Percentiles rank a stretch among this genome's conserved stretches.
Conservation (phyloP, 2,888 invertebrate species). For the Epinotia bilunana region DNA sequence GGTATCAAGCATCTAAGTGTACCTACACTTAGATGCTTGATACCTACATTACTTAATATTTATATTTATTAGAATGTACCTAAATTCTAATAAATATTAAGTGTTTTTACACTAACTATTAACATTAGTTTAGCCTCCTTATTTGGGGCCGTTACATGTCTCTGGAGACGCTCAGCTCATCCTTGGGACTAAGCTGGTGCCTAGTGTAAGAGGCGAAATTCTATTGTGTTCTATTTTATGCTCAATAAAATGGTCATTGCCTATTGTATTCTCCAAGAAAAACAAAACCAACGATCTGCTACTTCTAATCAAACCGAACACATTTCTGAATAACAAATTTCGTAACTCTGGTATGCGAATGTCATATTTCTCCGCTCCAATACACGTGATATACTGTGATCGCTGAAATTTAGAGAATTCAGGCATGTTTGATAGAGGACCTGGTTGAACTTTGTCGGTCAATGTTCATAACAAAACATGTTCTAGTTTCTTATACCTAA, state of each 20-base stretch:
- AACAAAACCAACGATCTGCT: constrained; percentile 19
- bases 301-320: constrained; percentile 7
- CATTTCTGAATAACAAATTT: constrained; percentile 31
- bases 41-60: no score
- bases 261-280: constrained; percentile 12
- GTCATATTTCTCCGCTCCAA: constrained; percentile 34
- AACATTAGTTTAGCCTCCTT: no score
- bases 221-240: no score
- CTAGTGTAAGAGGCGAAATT: no score
- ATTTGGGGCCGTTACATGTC: no score
- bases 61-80: no score
- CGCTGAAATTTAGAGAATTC: constrained; percentile 24
- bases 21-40: no score
- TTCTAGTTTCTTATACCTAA: not conserved
- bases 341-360: constrained; percentile 33
- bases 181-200: no score
- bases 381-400: constrained; percentile 30
- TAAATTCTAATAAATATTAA: no score
- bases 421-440: constrained; percentile 17
- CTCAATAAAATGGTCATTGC: not conserved
- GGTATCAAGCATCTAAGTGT: no score
- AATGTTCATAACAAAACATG: constrained; percentile 7
- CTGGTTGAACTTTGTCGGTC: constrained; percentile 22
- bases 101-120: no score
- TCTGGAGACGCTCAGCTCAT: no score